Evolutionary conservation across 2,888 invertebrate species (phyloP).

Genomic region (Synanthedon andrenaeformis): DNA sequence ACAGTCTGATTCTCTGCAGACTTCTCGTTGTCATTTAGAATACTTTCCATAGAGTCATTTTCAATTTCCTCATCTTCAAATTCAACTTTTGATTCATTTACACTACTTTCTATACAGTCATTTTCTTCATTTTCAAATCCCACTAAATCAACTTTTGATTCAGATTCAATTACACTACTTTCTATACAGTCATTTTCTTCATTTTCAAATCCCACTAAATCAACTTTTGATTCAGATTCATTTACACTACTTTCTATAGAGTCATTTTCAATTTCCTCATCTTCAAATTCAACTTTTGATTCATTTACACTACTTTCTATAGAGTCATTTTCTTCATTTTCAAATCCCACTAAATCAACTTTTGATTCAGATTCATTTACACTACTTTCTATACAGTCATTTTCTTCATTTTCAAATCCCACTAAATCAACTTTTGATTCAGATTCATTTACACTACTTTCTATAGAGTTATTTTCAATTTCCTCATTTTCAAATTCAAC

Average conservation of each 20-base stretch:
- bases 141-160: conserved; percentile 10
- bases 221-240: too few species aligned
- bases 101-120: background rate
- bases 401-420: background rate
- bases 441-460: background rate
- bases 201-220: background rate
- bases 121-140: background rate
- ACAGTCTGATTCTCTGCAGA: background rate
- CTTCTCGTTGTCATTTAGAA: background rate
- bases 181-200: background rate
- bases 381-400: background rate
- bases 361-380: conserved; percentile 14
- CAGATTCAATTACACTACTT: conserved; percentile 6
- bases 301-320: background rate
- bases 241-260: background rate
- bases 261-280: background rate
- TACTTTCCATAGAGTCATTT: background rate
- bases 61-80: background rate
- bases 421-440: background rate
- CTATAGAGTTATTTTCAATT: background rate
- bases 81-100: background rate
- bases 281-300: background rate
- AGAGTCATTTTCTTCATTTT: background rate
- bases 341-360: background rate
- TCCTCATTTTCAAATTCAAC: background rate